Base-by-base conservation (phyloP, 1,140 invertebrate species). In the Drosophila leontia region DNA sequence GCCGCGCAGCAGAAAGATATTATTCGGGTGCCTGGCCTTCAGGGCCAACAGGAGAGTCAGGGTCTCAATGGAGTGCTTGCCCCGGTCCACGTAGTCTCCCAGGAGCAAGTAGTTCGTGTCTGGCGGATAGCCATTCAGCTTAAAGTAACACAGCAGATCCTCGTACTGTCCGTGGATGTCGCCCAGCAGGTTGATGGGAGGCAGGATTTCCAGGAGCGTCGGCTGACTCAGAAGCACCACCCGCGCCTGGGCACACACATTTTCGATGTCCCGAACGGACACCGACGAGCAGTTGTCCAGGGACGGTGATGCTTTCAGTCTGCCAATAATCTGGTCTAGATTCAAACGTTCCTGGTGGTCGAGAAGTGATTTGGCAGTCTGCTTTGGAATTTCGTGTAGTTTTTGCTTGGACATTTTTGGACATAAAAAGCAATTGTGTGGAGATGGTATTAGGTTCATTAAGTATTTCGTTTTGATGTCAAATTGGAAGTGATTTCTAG, bases 151-250 rank as follows among this genome's bases (percentile, higher is more conserved):
- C 67, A 99, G 93, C 32, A 99, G 94, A 94, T 99, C 99, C 91
- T 97, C 98, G 93, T 99, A 99, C 94, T 99, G 98, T 63, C 99
- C 99, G 93, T 99, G 99, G 82, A 99, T 99, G 93, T 99, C 99
- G 94, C 98, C 97, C 94, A 99, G 99, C 82, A 99, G 98, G 94
- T 99, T 99, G 37, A 99, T 94, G 50, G 99, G 99, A 44, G 99
- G 98, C 94, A 99, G 97, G 51, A 99, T 94, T 94, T 99, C 98
- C 80, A 99, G 94, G 78, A 99, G 94, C 92, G 99, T 99, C 3
- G 99, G 98, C 92, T 99, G 98, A 92, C 97, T 98, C 9, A 99
- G 95, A 93, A 99, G 99, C 91, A 99, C 99, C 95, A 99, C 99
- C 82, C 99, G 94, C 42, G 96, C 99, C 93, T 98, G 98, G 69